Conservation (phyloP, 64 coral and sea anemone genomes). For the Actinia tenebrosa region DNA sequence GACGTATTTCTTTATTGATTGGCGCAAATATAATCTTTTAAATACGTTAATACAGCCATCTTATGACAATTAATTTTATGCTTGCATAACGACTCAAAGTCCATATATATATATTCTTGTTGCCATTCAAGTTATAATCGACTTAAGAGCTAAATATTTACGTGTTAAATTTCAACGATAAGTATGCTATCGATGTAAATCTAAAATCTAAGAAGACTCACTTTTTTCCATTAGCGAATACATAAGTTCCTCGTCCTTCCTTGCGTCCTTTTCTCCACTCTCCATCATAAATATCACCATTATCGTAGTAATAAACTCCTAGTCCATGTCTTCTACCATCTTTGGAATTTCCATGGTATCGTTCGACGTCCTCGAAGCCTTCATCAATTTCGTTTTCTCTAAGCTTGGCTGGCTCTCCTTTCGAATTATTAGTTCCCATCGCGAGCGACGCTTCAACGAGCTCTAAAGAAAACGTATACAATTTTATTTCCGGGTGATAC, state of each 20-base stretch:
- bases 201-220: not conserved
- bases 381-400: slow-evolving; percentile 32
- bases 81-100: no score
- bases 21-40: no score
- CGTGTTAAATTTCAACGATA: no score
- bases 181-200: not conserved
- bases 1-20: no score
- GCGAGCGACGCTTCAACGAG: not conserved
- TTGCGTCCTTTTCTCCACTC: slow-evolving; percentile 87
- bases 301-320: slow-evolving; percentile 76
- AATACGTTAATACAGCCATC: no score
- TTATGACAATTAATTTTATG: no score
- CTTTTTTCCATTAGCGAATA: slow-evolving; percentile 68
- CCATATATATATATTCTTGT: no score
- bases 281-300: slow-evolving; percentile 94
- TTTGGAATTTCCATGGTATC: slow-evolving; percentile 61
- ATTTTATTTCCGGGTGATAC: no score
- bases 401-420: not conserved
- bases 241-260: slow-evolving; percentile 74
- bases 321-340: slow-evolving; percentile 65
- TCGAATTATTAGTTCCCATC: not conserved
- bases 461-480: no score
- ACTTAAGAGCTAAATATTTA: no score
- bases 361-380: slow-evolving; percentile 55
- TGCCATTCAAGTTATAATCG: no score